Conservation (phyloP, 2,888 invertebrate species). For the Thymelicus sylvestris region DNA sequence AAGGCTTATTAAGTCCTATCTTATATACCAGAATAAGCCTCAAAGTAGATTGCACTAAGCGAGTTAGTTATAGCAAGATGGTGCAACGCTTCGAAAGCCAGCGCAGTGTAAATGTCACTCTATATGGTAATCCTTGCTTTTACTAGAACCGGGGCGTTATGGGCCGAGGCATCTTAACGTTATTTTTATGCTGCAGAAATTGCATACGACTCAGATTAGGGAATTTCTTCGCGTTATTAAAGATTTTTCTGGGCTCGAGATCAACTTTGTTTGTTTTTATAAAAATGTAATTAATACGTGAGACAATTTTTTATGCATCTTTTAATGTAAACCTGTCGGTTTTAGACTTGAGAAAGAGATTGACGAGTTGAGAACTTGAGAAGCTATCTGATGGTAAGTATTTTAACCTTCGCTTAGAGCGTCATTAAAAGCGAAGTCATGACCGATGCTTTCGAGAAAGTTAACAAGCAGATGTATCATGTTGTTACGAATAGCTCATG, state of each 20-base stretch:
- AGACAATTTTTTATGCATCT: too few relatives aligned
- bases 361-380: too few relatives aligned
- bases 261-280: background rate
- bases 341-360: too few relatives aligned
- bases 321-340: too few relatives aligned
- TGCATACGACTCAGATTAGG: slow-evolving; percentile 20
- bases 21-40: background rate
- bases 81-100: slow-evolving; percentile 45
- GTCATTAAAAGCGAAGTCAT: too few relatives aligned
- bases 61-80: slow-evolving; percentile 44
- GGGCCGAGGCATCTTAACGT: slow-evolving; percentile 41
- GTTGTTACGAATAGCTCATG: too few relatives aligned
- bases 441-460: too few relatives aligned
- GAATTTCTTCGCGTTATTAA: slow-evolving; percentile 29
- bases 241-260: background rate
- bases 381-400: too few relatives aligned
- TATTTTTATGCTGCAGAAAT: slow-evolving; percentile 29
- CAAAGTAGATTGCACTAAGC: slow-evolving; percentile 47
- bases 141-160: slow-evolving; percentile 49
- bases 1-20: too few relatives aligned
- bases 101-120: slow-evolving; percentile 51
- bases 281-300: too few relatives aligned
- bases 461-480: too few relatives aligned
- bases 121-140: slow-evolving; percentile 48
- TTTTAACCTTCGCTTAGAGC: too few relatives aligned